Base-by-base conservation (phyloP, 2,888 invertebrate species). In the Caenorhabditis doughertyi region DNA sequence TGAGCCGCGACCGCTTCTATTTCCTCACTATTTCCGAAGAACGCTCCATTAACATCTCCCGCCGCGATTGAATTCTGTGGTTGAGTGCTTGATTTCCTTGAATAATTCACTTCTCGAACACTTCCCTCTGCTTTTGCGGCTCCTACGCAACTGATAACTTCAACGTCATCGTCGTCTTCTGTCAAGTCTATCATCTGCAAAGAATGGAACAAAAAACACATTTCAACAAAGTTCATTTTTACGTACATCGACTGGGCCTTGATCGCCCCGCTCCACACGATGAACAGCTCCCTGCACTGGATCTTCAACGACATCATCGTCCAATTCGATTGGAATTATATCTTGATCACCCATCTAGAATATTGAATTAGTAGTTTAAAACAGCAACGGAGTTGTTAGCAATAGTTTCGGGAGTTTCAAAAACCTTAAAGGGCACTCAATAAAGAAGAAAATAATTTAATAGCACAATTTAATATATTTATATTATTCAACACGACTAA, bases 401-500 rank as follows among this genome's bases (percentile, higher is more conserved):
- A 47, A 47, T 47, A 47, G 44, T 3, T n/a, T n/a, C n/a, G n/a
- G n/a, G 44, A 47, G 3, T 5, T 18, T 47, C 3, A 13, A 13
- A 47, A 35, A 56, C 51, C 51, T 51, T 23, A 18, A 51, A 25
- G 42, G 18, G 4, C 7, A 42, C 0, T 3, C 44, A 27, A 1
- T 2, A 47, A n/a, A n/a, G 7, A 27, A 32, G 11, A 29, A 11
- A 32, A 64, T 21, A 64, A 5, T 9, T n/a, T n/a, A n/a, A n/a
- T n/a, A n/a, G n/a, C n/a, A n/a, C 29, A 56, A 56, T 18, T 32
- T 9, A 27, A 16, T 70, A 27, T 68, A 42, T 68, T 70, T 70
- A 29, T 44, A 42, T 70, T 70, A 56, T 60, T 32, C 60, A 56
- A 71, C 58, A 71, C 55, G 60, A 71, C 29, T 13, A n/a, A 23